Evolutionary conservation across 1,140 invertebrate genomes (phyloP).

Genomic region (Lucilia sericata): DNA sequence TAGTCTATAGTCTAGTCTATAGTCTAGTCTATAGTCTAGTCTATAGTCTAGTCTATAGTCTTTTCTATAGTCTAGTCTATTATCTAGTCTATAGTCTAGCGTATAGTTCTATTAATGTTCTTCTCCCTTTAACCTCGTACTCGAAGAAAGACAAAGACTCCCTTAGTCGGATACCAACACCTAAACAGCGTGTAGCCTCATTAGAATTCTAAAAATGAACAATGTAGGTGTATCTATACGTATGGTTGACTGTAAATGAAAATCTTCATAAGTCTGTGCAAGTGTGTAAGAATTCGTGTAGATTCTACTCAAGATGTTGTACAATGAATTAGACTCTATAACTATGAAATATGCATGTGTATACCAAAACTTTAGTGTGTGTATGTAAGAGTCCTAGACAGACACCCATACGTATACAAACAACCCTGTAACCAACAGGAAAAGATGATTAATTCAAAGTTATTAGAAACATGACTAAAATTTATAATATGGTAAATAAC

Average conservation of each 20-base stretch:
- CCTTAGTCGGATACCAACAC: background rate
- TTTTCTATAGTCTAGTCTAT: too few species aligned
- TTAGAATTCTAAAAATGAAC: conserved; percentile 37
- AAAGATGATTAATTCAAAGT: conserved; percentile 67
- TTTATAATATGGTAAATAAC: conserved; percentile 59
- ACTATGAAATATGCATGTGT: background rate
- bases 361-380: background rate
- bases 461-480: conserved; percentile 67
- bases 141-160: background rate
- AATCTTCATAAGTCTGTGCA: background rate
- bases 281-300: background rate
- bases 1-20: too few species aligned
- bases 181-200: conserved; percentile 30
- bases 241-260: background rate
- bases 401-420: background rate
- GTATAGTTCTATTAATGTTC: too few species aligned
- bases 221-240: conserved; percentile 23
- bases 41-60: too few species aligned
- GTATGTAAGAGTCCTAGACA: background rate
- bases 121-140: too few species aligned
- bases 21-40: too few species aligned
- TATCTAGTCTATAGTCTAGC: too few species aligned
- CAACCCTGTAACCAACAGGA: conserved; percentile 38
- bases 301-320: conserved; percentile 23
- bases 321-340: conserved; percentile 26